Evolutionary conservation across 1,140 invertebrate genomes (phyloP).

Genomic region (Atopsyche davidsoni): DNA sequence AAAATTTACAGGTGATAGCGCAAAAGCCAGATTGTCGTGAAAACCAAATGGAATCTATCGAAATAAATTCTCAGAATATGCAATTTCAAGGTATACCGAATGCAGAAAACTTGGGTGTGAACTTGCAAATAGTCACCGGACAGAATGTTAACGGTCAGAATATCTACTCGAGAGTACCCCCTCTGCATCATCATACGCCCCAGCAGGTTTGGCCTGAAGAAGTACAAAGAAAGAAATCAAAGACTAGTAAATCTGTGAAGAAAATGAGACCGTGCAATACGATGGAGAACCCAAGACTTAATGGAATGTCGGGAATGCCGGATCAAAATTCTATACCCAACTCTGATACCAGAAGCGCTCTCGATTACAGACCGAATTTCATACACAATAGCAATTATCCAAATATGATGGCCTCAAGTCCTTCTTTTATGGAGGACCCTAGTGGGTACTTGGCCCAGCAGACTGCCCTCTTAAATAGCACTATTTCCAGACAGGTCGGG

Average conservation of each 20-base stretch:
- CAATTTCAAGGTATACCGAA: slow-evolving; percentile 31
- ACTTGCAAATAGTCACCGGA: slow-evolving; percentile 1
- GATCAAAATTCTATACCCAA: slow-evolving; percentile 17
- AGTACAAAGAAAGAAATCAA: slow-evolving; percentile 56
- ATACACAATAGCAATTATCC: slow-evolving; percentile 11
- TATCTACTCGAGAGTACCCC: slow-evolving; percentile 62
- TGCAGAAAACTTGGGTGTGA: slow-evolving; percentile 19
- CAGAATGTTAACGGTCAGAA: slow-evolving; percentile 30
- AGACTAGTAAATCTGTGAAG: slow-evolving; percentile 49
- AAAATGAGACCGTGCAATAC: slow-evolving; percentile 47
- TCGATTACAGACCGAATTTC: slow-evolving; percentile 16
- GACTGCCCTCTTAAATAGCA: slow-evolving; percentile 75
- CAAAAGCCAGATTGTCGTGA: slow-evolving; percentile 20
- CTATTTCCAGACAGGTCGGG: slow-evolving; percentile 70
- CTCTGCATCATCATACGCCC: slow-evolving; percentile 62
- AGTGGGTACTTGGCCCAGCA: slow-evolving; percentile 83
- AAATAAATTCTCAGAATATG: slow-evolving; percentile 27
- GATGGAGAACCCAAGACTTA: slow-evolving; percentile 24
- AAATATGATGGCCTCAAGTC: slow-evolving; percentile 29
- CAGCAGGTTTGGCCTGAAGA: slow-evolving; percentile 58
- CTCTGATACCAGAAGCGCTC: slow-evolving; percentile 18
- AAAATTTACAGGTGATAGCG: slow-evolving; percentile 11
- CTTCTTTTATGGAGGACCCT: slow-evolving; percentile 78
- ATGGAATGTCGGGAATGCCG: slow-evolving; percentile 5
- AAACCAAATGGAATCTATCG: slow-evolving; percentile 19